Percentiles rank a stretch among this genome's conserved stretches.
Conservation (phyloP, 2,888 invertebrate genomes). For the Syrista parreyssii region DNA sequence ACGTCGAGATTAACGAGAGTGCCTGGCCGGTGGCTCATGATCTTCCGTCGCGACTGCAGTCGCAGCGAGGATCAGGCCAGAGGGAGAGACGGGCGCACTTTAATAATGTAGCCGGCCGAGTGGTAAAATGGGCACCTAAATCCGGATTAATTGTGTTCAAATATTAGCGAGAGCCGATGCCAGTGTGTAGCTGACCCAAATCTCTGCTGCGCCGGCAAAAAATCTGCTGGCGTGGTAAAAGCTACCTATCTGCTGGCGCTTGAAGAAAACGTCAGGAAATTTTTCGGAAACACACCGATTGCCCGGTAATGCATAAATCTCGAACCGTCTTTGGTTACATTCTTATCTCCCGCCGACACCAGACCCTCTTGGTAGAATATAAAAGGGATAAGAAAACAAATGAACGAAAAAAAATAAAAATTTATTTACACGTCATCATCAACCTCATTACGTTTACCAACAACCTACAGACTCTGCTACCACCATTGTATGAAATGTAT, state of each 20-base stretch:
- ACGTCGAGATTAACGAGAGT: not conserved
- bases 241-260: slow-evolving; percentile 35
- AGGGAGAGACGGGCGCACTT: not conserved
- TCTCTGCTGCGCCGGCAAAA: slow-evolving; percentile 53
- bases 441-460: not conserved
- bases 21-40: not conserved
- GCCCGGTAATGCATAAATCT: not conserved
- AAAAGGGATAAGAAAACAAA: not conserved
- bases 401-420: not conserved
- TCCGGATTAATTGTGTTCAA: slow-evolving; percentile 59
- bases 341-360: not conserved
- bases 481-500: not conserved
- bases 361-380: not conserved
- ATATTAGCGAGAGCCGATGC: slow-evolving; percentile 46
- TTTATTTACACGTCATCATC: not conserved
- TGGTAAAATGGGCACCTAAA: slow-evolving; percentile 29
- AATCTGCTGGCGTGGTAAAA: slow-evolving; percentile 60
- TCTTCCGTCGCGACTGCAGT: not conserved
- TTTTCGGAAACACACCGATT: not conserved
- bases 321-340: not conserved
- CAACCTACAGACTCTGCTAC: not conserved
- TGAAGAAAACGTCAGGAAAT: slow-evolving; percentile 47
- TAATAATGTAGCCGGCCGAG: slow-evolving; percentile 19
- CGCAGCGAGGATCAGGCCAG: not conserved
- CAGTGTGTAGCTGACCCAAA: slow-evolving; percentile 47